Base-by-base conservation (phyloP, 1,140 invertebrate species). In the Habropoda laboriosa region DNA sequence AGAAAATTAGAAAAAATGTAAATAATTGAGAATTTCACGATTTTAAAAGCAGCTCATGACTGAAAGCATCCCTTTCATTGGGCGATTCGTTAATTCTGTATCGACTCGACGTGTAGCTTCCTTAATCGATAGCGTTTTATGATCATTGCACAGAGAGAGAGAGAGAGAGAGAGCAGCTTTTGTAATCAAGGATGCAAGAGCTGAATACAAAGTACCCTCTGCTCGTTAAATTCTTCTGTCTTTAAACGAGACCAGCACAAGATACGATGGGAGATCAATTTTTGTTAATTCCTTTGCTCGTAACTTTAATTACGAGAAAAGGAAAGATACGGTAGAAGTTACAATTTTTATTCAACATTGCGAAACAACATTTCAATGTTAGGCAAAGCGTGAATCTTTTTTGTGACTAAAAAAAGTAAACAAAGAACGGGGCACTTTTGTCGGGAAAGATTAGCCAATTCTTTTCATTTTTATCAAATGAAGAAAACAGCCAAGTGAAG, bases 121-220 rank as follows among this genome's bases (percentile, higher is more conserved):
- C 24, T 51, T 38, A 18, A 63, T 63, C 42, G 35, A 40, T 27
- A 27, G 21, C 8, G n/a, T 40, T 63, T 74, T 74, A 74, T 27
- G 42, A 49, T 21, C 18, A 27, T 38, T 49, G 42, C 30, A 30
- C 12, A 16, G 30, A 24, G 42, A 8, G 30, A n/a, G 0, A n/a
- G n/a, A n/a, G n/a, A n/a, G n/a, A n/a, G n/a, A n/a, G n/a, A n/a
- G 12, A 21, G 6, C 6, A 16, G 30, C 21, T 35, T n/a, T 16
- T 51, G 32, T 51, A 63, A 74, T 74, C 32, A 49, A 58, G 12
- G 12, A 12, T 12, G 18, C 21, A 57, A 30, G 16, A 24, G 38
- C 18, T 8, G 51, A 55, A 57, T 57, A 49, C 38, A 66, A 40
- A 66, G 30, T 38, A 13, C 2, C 6, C n/a, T 1, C n/a, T 32